phyloP scores from a whole-genome alignment of 2,113 vertebrate species.

The Alligator sinensis region DNA sequence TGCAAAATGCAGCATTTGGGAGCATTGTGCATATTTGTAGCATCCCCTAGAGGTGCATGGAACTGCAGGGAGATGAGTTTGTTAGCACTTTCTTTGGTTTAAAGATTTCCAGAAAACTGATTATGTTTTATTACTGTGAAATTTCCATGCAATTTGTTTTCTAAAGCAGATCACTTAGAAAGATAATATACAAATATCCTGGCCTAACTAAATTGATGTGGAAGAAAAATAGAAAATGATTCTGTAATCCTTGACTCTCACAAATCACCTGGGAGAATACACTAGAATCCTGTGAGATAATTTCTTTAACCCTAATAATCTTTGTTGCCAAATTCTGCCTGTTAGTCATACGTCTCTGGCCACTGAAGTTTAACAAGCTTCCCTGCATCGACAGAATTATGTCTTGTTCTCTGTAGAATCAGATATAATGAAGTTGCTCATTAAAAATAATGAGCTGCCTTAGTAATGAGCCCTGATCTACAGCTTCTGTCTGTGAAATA shows the following conservation, averaged over 20 bases:
- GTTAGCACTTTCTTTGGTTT: not conserved
- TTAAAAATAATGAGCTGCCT: constrained; percentile 83
- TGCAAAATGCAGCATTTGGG: not conserved
- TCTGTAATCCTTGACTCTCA: not conserved
- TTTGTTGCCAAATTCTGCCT: constrained; percentile 20
- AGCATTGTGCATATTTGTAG: not conserved
- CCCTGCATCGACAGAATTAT: constrained; percentile 62
- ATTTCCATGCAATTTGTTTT: constrained; percentile 8
- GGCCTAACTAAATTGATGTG: not conserved
- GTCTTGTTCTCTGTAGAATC: constrained; percentile 62
- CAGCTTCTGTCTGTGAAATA: constrained; percentile 63
- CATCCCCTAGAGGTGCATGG: not conserved
- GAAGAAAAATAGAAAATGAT: not conserved
- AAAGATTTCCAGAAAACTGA: not conserved
- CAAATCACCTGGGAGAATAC: not conserved
- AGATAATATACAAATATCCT: not conserved
- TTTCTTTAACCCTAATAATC: constrained; percentile 47
- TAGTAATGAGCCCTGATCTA: constrained; percentile 78
- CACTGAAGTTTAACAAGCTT: constrained; percentile 71
- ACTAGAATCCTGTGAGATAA: not conserved
- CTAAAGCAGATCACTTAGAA: not conserved
- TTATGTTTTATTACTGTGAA: not conserved
- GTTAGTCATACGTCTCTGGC: constrained; percentile 43
- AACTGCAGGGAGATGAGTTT: not conserved
- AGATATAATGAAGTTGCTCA: constrained; percentile 78